Evolutionary conservation across 2,113 vertebrate genomes (phyloP), one percentile per base, ranked within the genome.

Genomic region (Vireo altiloquus): DNA sequence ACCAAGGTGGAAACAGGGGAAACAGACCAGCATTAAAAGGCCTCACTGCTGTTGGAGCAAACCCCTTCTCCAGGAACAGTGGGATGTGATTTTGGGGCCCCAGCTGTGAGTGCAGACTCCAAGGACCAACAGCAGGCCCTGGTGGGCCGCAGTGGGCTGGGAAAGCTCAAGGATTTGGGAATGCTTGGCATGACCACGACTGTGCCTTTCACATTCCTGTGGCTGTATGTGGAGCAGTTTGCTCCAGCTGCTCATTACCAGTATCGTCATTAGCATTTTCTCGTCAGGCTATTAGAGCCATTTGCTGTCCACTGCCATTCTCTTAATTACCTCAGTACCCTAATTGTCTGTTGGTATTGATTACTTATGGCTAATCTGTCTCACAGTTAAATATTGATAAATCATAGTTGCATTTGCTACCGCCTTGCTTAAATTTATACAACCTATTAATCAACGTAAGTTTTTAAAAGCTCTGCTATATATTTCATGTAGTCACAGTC

Each of bases 91-190:
- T 23, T 13, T 35, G 66, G 33, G 79, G 37, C 50, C 37, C 0
- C 0, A 37, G 25, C 35, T 56, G 13, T 1, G 25, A 24, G 8
- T 0, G 1, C 0, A 1, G 31, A 22, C 46, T 27, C 33, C 4
- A 10, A 33, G 71, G 19, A 63, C 56, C 47, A 68, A 2, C 25
- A 69, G 72, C 2, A 3, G 28, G 1, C 4, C 18, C 40, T 42
- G 49, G 16, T 4, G 21, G 17, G 52, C 7, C 16, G 40, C 30
- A 18, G 50, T 1, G 39, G 37, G 28, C 10, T 57, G 72, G 72
- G 30, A 65, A 28, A 53, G 25, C n/a, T 17, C 1, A 0, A 54
- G 57, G n/a, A 30, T 54, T 79, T 92, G 76, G 90, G 60, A 84
- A 66, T 30, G 7, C 21, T 44, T n/a, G 7, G 44, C 69, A 40